These are phyloP conservation scores for Sorex araneus DNA, from an alignment of 2,113 vertebrate genomes.

Conservation along the genomic window DNA sequence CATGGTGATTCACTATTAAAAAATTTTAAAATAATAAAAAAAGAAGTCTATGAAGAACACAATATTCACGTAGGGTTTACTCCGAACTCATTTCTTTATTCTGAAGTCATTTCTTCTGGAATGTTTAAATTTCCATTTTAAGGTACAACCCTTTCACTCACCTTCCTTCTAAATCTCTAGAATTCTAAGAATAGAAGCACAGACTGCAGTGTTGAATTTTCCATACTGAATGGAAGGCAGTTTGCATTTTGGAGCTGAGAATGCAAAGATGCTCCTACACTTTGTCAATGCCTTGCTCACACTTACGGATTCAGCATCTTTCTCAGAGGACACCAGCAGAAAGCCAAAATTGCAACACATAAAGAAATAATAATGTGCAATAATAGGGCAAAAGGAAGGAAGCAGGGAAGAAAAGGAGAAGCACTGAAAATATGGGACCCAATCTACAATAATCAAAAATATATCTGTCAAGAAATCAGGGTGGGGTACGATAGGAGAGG, in stretches of 20 bases:
- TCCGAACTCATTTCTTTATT: slow-evolving; percentile 28
- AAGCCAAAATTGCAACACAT: slow-evolving; percentile 3
- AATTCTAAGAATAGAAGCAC: slow-evolving; percentile 32
- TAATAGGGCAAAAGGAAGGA: background rate
- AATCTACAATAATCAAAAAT: too few relatives aligned
- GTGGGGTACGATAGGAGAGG: too few relatives aligned
- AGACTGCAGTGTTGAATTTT: background rate
- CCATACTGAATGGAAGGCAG: background rate
- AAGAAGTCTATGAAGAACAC: slow-evolving; percentile 66
- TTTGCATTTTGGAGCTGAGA: background rate
- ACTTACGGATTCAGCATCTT: slow-evolving; percentile 58
- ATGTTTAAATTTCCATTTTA: background rate
- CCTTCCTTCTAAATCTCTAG: slow-evolving; percentile 29
- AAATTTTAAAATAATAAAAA: too few relatives aligned
- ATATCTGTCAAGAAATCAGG: too few relatives aligned
- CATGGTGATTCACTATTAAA: too few relatives aligned
- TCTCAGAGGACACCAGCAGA: background rate
- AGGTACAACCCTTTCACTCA: slow-evolving; percentile 48
- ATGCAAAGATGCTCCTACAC: background rate
- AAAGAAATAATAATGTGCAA: background rate
- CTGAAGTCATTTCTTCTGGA: background rate
- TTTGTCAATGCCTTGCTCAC: slow-evolving; percentile 18
- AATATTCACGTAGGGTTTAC: background rate
- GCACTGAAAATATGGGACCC: background rate
- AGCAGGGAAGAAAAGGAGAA: background rate